Evolutionary conservation across 2,797 vertebrate species (phyloP), one percentile per base, ranked within the genome.

Genomic region (Heterohyrax brucei): DNA sequence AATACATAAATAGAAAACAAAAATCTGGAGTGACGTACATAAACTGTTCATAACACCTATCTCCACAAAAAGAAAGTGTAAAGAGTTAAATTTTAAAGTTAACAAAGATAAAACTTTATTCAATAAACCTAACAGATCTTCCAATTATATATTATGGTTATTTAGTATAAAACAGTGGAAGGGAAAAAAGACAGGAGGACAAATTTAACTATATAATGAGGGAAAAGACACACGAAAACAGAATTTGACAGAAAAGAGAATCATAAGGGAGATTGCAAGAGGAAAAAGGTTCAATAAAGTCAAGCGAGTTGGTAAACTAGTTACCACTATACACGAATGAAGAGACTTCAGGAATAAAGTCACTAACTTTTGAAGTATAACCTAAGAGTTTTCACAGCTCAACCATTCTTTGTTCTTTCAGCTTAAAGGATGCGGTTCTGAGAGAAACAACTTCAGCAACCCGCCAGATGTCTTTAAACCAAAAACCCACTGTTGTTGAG

Each of bases 281-380:
- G 13, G 56, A 21, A 89, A 68, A 24, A 85, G 66, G 22, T 56
- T 30, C 56, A 78, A 79, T 33, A 83, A 88, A 89, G 59, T 87
- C 30, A 50, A 87, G 80, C 68, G 21, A 48, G 39, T 75, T 50
- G 64, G 10, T 87, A 91, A 95, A 59, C 78, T 28, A 83, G 39
- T 50, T 22, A 89, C 61, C 24, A 84, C n/a, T 50, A 72, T 62
- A 18, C 1, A 53, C 26, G 90, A 1, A 1, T 50, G 12, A 66
- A 56, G 14, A 83, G 48, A 89, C 24, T n/a, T 85, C 66, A 62
- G 13, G 84, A 61, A 53, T 87, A 93, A 90, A 91, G 82, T 56
- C 28, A 78, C 82, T 78, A 39, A 82, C 48, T 88, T 89, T 14
- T 88, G 79, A 94, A 82, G 68, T 19, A 9, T 53, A 80, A 80